These are phyloP conservation scores for Ophioninae sp. DNA, from an alignment of 2,888 invertebrate species.

Conservation along the genomic window DNA sequence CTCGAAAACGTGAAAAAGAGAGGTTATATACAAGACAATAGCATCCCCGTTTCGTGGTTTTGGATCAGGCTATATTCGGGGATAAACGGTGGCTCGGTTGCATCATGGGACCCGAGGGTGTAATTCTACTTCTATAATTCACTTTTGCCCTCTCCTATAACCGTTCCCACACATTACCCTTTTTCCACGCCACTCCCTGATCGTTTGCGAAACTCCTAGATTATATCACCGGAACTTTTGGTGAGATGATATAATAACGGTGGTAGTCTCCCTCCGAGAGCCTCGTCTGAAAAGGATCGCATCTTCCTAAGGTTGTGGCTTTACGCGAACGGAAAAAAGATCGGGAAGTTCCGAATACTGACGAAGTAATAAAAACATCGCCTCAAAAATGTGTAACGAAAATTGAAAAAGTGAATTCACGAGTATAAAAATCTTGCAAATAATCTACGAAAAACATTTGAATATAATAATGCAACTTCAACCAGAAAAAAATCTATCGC, in stretches of 20 bases:
- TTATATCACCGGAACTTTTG: constrained; percentile 50
- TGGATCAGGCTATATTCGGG: constrained; percentile 67
- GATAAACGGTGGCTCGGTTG: constrained; percentile 32
- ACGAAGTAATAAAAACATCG: neutral
- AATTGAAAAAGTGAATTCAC: neutral
- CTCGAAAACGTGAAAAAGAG: constrained; percentile 16
- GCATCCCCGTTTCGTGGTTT: constrained; percentile 39
- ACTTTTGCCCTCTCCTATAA: constrained; percentile 56
- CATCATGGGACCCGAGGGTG: constrained; percentile 64
- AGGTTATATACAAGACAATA: constrained; percentile 35
- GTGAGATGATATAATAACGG: constrained; percentile 26
- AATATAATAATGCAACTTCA: too few relatives aligned
- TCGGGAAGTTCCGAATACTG: constrained; percentile 8
- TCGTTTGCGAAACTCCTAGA: constrained; percentile 47
- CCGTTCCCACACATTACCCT: constrained; percentile 46
- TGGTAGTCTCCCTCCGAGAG: constrained; percentile 1
- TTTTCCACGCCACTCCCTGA: constrained; percentile 50
- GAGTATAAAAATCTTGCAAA: neutral
- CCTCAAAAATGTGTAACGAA: neutral
- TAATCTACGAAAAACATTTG: neutral
- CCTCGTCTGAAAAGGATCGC: constrained; percentile 7
- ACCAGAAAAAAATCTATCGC: too few relatives aligned
- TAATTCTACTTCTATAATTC: constrained; percentile 73
- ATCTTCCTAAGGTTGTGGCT: neutral
- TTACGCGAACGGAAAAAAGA: constrained; percentile 9